A percentile compares a stretch with the other conserved stretches of the same genome.
These are phyloP conservation scores for Heliconius hortense DNA, from an alignment of 2,888 invertebrate genomes.

Conservation along the genomic window DNA sequence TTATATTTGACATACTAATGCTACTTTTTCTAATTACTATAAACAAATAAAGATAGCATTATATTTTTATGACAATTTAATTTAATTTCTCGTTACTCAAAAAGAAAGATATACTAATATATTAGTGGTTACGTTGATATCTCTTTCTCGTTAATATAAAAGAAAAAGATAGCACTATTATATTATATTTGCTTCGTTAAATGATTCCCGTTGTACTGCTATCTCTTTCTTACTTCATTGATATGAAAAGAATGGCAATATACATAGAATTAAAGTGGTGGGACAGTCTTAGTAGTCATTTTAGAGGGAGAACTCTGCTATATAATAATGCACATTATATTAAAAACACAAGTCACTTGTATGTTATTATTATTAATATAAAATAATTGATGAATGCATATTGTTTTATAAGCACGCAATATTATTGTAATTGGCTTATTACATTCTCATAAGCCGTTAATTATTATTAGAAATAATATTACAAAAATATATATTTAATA, in stretches of 20 bases:
- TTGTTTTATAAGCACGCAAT: neutral
- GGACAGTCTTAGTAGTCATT: conserved; percentile 20
- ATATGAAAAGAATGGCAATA: neutral
- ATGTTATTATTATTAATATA: neutral
- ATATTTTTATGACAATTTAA: too few species aligned
- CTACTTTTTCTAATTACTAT: too few species aligned
- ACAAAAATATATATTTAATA: neutral
- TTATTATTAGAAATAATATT: too few species aligned
- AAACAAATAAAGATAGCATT: too few species aligned
- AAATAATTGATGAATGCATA: neutral
- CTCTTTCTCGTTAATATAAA: neutral
- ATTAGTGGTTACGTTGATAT: neutral
- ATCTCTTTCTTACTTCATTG: neutral
- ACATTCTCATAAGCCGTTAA: too few species aligned
- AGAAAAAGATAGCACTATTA: neutral
- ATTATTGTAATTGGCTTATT: too few species aligned
- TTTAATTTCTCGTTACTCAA: too few species aligned
- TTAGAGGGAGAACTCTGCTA: conserved; percentile 36
- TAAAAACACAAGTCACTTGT: conserved; percentile 15
- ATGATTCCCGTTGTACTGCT: neutral
- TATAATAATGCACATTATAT: neutral
- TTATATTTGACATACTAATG: too few species aligned
- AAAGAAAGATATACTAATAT: too few species aligned
- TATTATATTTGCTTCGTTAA: neutral
- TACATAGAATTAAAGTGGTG: neutral